phyloP scores from a whole-genome alignment of 2,888 invertebrate genomes.

The Nipponacmea schrenckii region DNA sequence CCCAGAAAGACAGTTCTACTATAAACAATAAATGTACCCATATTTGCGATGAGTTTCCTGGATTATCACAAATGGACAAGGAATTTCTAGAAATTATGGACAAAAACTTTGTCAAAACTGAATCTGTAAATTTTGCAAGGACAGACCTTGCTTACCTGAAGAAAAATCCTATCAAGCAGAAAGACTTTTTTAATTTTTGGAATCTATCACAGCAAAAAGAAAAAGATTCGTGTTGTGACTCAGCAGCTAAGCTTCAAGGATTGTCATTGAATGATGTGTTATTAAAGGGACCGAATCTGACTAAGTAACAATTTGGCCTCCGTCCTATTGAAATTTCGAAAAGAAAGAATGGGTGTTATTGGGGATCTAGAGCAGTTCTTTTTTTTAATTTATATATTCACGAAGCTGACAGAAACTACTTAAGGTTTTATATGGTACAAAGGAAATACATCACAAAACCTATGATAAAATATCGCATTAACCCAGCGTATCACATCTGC shows the following conservation, averaged over 20 bases:
- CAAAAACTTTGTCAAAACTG: too few species aligned
- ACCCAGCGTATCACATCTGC: too few species aligned
- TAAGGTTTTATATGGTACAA: conserved; percentile 19
- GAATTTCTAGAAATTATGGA: background rate
- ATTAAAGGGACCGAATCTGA: too few species aligned
- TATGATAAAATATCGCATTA: conserved; percentile 10
- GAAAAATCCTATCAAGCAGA: background rate
- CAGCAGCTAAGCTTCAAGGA: background rate
- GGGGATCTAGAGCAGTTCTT: background rate
- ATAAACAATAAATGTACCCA: conserved; percentile 20
- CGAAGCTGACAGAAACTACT: conserved; percentile 22
- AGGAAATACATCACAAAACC: conserved; percentile 10
- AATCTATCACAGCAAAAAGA: background rate
- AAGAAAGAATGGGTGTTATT: background rate
- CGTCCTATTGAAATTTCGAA: background rate
- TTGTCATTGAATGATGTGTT: background rate
- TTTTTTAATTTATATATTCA: too few species aligned
- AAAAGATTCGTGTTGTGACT: background rate
- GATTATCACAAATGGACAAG: background rate
- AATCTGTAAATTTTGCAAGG: conserved; percentile 7
- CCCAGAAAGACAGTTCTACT: background rate
- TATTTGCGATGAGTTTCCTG: background rate
- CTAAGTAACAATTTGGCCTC: too few species aligned
- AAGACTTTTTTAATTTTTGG: background rate
- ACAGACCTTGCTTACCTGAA: background rate